These are phyloP conservation scores for Drosophila niveifrons DNA, from an alignment of 2,888 invertebrate genomes.

Conservation along the genomic window DNA sequence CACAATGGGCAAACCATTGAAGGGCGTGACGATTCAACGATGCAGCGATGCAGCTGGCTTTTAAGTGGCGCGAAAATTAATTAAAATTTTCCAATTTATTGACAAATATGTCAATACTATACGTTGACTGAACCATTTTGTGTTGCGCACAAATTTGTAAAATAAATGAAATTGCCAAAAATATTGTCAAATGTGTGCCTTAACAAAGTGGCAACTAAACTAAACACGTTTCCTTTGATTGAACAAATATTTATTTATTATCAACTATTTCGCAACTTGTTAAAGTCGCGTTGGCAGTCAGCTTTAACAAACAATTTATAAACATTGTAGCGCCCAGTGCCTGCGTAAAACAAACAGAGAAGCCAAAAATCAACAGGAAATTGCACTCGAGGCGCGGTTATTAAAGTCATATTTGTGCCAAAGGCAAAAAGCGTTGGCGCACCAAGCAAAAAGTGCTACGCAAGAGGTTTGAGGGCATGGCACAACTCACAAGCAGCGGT, in stretches of 20 bases:
- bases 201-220: not conserved
- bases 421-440: conserved; percentile 53
- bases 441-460: conserved; percentile 13
- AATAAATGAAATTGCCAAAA: conserved; percentile 5
- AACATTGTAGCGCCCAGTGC: conserved; percentile 17
- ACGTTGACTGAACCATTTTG: conserved; percentile 21
- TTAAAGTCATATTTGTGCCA: conserved; percentile 78
- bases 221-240: not conserved
- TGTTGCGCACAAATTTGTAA: not conserved
- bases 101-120: conserved; percentile 69
- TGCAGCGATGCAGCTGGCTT: conserved; percentile 41
- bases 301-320: conserved; percentile 22
- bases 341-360: conserved; percentile 57
- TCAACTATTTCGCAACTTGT: not conserved
- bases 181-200: not conserved
- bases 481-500: conserved; percentile 23
- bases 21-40: conserved; percentile 28
- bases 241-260: not conserved
- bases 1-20: conserved; percentile 12
- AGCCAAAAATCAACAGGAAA: conserved; percentile 62
- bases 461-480: not conserved
- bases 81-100: conserved; percentile 76
- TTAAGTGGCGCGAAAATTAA: conserved; percentile 80
- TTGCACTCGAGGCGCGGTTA: conserved; percentile 60
- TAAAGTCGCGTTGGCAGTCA: not conserved